Percentiles rank a stretch among this genome's conserved stretches.
These are phyloP conservation scores for Capitulum mitella DNA, from an alignment of 2,888 invertebrate genomes.

Conservation along the genomic window DNA sequence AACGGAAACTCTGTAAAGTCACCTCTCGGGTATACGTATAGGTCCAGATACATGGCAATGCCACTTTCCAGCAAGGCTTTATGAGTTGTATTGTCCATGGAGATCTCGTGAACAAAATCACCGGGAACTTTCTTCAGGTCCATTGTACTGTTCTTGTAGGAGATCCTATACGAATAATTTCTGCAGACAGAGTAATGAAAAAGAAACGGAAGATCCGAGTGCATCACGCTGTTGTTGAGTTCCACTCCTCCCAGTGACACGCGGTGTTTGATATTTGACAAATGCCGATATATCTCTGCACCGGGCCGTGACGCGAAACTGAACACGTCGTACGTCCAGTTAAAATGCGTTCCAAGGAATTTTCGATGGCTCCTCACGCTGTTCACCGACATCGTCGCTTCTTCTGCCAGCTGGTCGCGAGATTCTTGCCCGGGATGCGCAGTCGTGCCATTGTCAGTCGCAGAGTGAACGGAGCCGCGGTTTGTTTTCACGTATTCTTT, in stretches of 20 bases:
- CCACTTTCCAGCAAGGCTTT: no score
- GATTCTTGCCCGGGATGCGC: no score
- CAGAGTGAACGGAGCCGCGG: not conserved
- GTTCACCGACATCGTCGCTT: not conserved
- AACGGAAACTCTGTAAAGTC: conserved; percentile 5
- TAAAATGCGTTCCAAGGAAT: not conserved
- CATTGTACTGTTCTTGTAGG: not conserved
- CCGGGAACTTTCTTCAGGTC: no score
- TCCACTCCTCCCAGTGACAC: not conserved
- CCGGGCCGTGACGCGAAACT: not conserved
- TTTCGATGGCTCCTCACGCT: not conserved
- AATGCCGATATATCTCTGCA: not conserved
- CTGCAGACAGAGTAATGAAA: not conserved
- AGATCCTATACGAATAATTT: not conserved
- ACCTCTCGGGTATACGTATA: not conserved
- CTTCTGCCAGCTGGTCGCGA: not conserved
- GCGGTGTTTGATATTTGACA: not conserved
- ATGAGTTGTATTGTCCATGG: no score
- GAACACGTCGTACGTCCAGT: not conserved
- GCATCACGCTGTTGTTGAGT: not conserved
- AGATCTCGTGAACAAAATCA: no score
- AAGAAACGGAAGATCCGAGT: not conserved
- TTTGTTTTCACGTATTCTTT: not conserved
- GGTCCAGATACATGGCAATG: not conserved
- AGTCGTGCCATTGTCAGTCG: not conserved